Base-by-base conservation (phyloP, 2,888 invertebrate species). In the Portevinia maculata region DNA sequence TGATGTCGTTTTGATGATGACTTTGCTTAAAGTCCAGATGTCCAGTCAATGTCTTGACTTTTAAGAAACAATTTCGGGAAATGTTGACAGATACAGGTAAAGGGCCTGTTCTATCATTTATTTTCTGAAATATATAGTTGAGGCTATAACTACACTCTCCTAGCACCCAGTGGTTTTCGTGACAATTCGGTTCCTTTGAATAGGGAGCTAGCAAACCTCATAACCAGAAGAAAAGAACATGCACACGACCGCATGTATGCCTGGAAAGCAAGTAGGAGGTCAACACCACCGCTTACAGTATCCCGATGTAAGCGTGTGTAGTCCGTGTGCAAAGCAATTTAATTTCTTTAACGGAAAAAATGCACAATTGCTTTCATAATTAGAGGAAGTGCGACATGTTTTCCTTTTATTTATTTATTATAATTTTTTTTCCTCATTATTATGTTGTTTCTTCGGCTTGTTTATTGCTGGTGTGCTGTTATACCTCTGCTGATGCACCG, bases 311-410 rank as follows among this genome's bases (percentile, higher is more conserved):
- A 37, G 21, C 60, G 3, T 32, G 19, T 44, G 34, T 60, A 53
- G 70, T 59, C 34, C 57, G 52, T 69, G 75, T 65, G 64, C 69
- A 81, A 70, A 76, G 75, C 75, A 75, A 75, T 81, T 81, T 75
- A 70, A 81, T 75, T 81, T 81, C 76, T 75, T 81, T 71, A 75
- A 75, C 76, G 79, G 53, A 75, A 76, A 75, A 75, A 81, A 59
- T 65, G 59, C 70, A 70, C 75, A 81, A 81, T 81, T 65, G 81
- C 81, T 75, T 75, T 81, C 57, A 64, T 75, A 81, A 75, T 79
- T 79, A 75, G 75, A 81, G 81, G 81, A 81, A 81, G 81, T 81
- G 76, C 81, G 81, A 81, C 81, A 81, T 81, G 81, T 75, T 81
- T 75, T 75, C 64, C 70, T 81, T 73, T 73, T 73, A 32, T 64